These are phyloP conservation scores for Xenopus borealis DNA, from an alignment of 2,113 vertebrate species.

Conservation along the genomic window DNA sequence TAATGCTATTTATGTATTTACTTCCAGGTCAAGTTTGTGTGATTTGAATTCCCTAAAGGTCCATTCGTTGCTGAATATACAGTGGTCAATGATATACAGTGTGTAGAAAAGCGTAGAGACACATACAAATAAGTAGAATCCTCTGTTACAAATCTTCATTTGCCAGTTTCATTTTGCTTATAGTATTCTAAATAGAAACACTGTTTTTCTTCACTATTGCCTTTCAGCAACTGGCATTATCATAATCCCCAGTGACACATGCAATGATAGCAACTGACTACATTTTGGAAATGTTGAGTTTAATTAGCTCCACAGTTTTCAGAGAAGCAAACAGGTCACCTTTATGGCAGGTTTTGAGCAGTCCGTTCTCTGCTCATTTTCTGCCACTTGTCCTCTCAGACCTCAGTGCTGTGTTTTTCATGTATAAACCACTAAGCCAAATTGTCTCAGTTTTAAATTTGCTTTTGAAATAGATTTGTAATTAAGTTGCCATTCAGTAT, in stretches of 20 bases:
- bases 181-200: constrained; percentile 46
- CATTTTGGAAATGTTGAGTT: constrained; percentile 60
- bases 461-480: no score
- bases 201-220: constrained; percentile 57
- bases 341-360: constrained; percentile 54
- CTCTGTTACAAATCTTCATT: not conserved
- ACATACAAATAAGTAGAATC: no score
- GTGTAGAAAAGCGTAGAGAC: no score
- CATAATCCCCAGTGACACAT: constrained; percentile 65
- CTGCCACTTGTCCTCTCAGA: constrained; percentile 43
- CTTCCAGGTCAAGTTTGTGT: no score
- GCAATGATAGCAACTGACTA: constrained; percentile 58
- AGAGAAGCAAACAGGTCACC: constrained; percentile 54
- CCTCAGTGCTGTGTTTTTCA: constrained; percentile 40
- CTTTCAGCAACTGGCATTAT: constrained; percentile 61
- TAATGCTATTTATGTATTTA: no score
- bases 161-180: not conserved
- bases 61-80: no score
- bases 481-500: no score
- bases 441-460: constrained; percentile 7
- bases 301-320: constrained; percentile 63
- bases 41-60: no score
- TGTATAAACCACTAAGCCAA: constrained; percentile 48
- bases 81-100: no score
- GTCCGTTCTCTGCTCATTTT: constrained; percentile 49